Conservation (phyloP, 2,888 invertebrate species). For the Chloroclysta siterata region DNA sequence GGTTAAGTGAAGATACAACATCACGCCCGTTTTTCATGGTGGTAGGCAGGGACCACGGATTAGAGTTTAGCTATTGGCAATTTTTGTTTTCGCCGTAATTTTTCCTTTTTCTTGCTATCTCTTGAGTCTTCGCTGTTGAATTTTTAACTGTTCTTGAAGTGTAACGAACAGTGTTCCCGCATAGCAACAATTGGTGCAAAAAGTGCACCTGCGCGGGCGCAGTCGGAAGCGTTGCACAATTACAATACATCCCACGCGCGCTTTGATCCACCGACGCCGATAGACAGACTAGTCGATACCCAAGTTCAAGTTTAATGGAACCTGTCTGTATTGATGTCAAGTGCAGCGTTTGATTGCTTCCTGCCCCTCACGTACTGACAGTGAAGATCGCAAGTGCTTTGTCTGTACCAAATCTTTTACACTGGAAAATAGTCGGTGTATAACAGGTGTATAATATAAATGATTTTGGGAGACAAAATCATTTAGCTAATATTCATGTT, state of each 20-base stretch:
- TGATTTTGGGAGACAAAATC: no score
- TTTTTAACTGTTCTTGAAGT: no score
- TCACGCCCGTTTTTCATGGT: no score
- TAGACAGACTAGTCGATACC: conserved; percentile 19
- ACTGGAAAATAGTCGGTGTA: not conserved
- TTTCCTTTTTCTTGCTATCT: no score
- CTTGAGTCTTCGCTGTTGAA: no score
- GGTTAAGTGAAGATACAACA: no score
- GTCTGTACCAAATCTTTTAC: not conserved
- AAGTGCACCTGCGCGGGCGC: conserved; percentile 33
- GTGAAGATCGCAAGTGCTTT: not conserved
- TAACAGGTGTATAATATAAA: no score
- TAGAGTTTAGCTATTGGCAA: no score
- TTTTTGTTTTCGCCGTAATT: not conserved
- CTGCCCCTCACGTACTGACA: conserved; percentile 6
- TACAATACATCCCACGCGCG: conserved; percentile 33
- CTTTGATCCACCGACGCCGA: conserved; percentile 40
- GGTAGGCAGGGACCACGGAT: no score
- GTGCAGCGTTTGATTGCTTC: conserved; percentile 32
- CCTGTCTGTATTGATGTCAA: conserved; percentile 43
- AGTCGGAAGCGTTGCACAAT: conserved; percentile 34
- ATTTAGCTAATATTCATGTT: no score
- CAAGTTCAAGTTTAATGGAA: conserved; percentile 42
- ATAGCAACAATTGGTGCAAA: conserved; percentile 24
- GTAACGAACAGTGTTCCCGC: not conserved